Base-by-base conservation (phyloP, 2,797 vertebrate species). In the Uromys caudimaculatus region DNA sequence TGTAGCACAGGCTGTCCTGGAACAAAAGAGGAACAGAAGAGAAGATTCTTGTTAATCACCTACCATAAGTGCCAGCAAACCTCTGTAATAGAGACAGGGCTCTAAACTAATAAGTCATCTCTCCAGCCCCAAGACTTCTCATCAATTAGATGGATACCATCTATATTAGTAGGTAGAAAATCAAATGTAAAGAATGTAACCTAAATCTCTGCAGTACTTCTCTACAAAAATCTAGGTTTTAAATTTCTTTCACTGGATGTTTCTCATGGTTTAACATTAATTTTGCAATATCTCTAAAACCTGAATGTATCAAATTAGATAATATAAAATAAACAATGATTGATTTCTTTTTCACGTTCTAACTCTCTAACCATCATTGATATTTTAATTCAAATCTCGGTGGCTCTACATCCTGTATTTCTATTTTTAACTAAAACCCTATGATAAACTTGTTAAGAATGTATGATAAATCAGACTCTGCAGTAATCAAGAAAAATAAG, bases 341-440 rank as follows among this genome's bases (percentile, higher is more conserved):
- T 23, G 21, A 75, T 44, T 75, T 27, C 41, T 81, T 86, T 79
- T 76, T 58, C 79, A 12, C 50, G n/a, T 92, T 84, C 50, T 47
- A 76, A 35, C 10, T 85, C 58, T 76, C 21, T 91, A 38, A 73
- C 21, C 71, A 24, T 73, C 38, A 73, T 4, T 95, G n/a, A 14
- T 69, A 91, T 91, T 93, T 95, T 89, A 47, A 79, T 56, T 64
- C 12, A 91, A 71, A 92, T 95, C 47, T 86, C 27, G 86, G 35
- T 86, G 38, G 64, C 27, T 75, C 19, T 62, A 92, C 75, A 21
- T 87, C 27, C 44, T 69, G 35, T 91, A 19, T 16, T 67, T 77
- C 90, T 71, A 95, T 81, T 86, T 96, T 84, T 47, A 75, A 60
- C 14, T 91, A 87, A 91, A 96, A 62, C 44, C 58, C 58, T 64